phyloP scores from a whole-genome alignment of 2,113 vertebrate genomes.

The Chinchilla lanigera region DNA sequence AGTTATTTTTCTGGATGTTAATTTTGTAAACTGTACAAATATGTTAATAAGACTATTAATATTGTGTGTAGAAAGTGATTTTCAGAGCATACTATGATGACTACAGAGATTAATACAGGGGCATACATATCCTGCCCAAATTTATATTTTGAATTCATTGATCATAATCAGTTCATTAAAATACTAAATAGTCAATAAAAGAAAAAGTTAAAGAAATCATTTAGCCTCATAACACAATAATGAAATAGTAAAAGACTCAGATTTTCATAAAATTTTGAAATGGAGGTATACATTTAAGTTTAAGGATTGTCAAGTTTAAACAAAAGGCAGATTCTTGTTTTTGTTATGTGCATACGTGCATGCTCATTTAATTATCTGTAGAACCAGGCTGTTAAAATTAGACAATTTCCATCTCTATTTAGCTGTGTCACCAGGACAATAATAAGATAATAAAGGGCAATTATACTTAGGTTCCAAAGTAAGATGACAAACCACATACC shows the following conservation, averaged over 20 bases:
- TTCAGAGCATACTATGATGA: neutral
- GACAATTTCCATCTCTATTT: neutral
- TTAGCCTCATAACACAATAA: neutral
- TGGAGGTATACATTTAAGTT: neutral
- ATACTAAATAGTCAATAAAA: constrained; percentile 1
- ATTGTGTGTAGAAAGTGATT: neutral
- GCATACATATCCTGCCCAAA: neutral
- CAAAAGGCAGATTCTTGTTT: neutral
- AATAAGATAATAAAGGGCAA: neutral
- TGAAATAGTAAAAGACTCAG: neutral
- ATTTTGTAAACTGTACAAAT: neutral
- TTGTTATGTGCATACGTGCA: neutral
- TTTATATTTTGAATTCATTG: neutral
- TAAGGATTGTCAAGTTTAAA: neutral
- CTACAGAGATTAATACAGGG: neutral
- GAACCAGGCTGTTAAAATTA: neutral
- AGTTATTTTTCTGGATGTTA: neutral
- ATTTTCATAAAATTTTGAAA: neutral
- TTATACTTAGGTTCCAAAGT: neutral
- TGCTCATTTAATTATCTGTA: neutral
- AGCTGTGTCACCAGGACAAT: neutral
- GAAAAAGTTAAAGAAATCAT: neutral
- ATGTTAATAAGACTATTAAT: neutral
- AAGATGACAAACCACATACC: neutral
- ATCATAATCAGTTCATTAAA: neutral